These are phyloP conservation scores for Asarcornis scutulata DNA, from an alignment of 2,113 vertebrate genomes.

Conservation along the genomic window DNA sequence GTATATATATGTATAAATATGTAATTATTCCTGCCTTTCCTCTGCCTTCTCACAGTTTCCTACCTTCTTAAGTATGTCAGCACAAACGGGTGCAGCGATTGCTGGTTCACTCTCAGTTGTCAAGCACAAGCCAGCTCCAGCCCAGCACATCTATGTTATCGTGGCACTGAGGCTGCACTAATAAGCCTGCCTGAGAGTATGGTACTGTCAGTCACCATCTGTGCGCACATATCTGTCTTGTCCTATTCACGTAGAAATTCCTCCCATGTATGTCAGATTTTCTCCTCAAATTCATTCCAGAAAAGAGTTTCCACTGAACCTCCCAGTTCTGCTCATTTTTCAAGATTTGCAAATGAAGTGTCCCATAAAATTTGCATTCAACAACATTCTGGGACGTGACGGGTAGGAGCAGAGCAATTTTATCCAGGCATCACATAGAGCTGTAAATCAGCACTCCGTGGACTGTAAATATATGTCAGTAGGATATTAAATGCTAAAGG, in stretches of 20 bases:
- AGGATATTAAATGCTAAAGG: background rate
- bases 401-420: background rate
- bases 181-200: slow-evolving; percentile 8
- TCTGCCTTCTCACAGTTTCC: background rate
- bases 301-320: background rate
- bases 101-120: background rate
- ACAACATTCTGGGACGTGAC: background rate
- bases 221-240: background rate
- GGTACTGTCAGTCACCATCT: slow-evolving; percentile 28
- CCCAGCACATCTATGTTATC: background rate
- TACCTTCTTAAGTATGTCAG: background rate
- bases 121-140: background rate
- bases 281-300: background rate
- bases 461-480: background rate
- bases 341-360: background rate
- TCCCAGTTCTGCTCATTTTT: background rate
- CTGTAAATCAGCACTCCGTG: background rate
- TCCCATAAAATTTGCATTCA: background rate
- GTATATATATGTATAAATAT: background rate
- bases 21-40: background rate
- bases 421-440: background rate
- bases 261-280: background rate
- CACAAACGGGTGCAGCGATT: background rate
- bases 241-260: background rate
- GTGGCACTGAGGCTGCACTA: slow-evolving; percentile 26